phyloP scores from a whole-genome alignment of 1,140 invertebrate species.

The Drosophila ironensis region DNA sequence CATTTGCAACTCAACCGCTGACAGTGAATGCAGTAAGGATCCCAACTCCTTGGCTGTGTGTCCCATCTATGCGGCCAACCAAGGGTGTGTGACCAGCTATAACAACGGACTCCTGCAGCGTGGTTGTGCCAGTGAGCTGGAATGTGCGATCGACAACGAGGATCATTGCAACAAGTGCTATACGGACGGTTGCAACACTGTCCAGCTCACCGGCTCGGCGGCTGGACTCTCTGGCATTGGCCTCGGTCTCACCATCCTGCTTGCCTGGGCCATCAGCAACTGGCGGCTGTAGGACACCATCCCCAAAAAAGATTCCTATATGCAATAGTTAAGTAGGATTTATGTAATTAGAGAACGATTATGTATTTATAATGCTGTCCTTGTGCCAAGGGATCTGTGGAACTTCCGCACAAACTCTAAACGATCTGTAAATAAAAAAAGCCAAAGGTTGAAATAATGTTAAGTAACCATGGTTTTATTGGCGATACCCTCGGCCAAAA shows the following conservation, averaged over 20 bases:
- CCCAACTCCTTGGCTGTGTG: conserved; percentile 55
- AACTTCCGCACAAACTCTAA: conserved; percentile 5
- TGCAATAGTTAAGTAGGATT: conserved; percentile 49
- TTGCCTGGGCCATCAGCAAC: conserved; percentile 37
- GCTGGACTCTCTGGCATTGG: conserved; percentile 37
- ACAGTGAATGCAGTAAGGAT: conserved; percentile 27
- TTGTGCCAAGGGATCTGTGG: background rate
- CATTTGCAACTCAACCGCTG: conserved; percentile 57
- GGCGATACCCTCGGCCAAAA: too few relatives aligned
- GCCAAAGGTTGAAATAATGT: too few relatives aligned
- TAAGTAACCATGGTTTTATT: too few relatives aligned
- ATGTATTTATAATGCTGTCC: conserved; percentile 30
- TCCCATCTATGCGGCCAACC: conserved; percentile 53
- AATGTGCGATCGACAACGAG: conserved; percentile 43
- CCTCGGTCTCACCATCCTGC: conserved; percentile 46
- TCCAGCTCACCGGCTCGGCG: conserved; percentile 39
- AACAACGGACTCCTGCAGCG: conserved; percentile 35
- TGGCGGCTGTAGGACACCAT: conserved; percentile 17
- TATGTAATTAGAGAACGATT: conserved; percentile 53
- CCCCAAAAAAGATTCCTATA: too few relatives aligned
- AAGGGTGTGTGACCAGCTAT: conserved; percentile 44
- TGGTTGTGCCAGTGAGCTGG: conserved; percentile 55
- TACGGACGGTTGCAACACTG: conserved; percentile 65
- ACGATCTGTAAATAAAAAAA: conserved; percentile 52
- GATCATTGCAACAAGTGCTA: conserved; percentile 58